Conservation (phyloP, 2,113 vertebrate species). For the Isichthys henryi region DNA sequence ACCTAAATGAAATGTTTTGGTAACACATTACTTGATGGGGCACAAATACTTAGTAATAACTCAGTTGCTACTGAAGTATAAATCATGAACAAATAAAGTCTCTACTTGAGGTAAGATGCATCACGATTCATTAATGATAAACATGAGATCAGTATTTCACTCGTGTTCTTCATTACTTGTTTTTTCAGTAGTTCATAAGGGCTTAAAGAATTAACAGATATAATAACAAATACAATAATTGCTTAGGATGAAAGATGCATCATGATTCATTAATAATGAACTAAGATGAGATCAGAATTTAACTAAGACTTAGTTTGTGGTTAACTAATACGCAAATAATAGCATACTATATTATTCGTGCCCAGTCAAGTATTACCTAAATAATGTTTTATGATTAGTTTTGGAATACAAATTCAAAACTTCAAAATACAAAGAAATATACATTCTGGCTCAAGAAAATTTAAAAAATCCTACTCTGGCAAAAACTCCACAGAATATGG, state of each 20-base stretch:
- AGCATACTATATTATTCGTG: background rate
- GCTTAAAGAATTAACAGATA: background rate
- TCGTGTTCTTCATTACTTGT: background rate
- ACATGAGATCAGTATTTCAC: background rate
- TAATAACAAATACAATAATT: background rate
- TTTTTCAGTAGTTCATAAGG: background rate
- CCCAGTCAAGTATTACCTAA: background rate
- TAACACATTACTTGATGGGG: background rate
- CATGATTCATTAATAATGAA: background rate
- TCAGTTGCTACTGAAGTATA: background rate
- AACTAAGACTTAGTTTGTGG: background rate
- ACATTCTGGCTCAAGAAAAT: background rate
- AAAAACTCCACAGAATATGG: too few species aligned
- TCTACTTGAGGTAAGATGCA: background rate
- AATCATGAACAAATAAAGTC: background rate
- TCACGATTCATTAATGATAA: background rate
- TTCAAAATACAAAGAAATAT: background rate
- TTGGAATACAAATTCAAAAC: background rate
- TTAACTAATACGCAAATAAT: background rate
- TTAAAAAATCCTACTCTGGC: background rate
- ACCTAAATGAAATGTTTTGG: background rate
- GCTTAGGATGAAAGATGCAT: background rate
- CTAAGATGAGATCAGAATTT: background rate
- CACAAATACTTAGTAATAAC: background rate
- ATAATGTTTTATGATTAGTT: background rate